Evolutionary conservation across 2,888 invertebrate genomes (phyloP).

Genomic region (Diplazon laetatorius): DNA sequence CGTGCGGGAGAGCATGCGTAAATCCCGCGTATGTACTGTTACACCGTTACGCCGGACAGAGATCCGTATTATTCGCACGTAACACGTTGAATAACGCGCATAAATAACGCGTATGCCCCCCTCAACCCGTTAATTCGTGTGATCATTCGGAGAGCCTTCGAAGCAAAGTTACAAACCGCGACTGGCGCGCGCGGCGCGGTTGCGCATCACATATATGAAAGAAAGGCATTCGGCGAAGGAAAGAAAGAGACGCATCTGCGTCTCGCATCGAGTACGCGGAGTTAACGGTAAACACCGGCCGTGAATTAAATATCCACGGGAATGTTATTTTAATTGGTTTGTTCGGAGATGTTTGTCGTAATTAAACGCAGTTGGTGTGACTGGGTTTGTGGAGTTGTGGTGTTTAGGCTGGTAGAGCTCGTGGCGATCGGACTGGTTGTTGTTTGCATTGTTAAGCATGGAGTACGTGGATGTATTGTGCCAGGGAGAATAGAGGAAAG

Average conservation of each 20-base stretch:
- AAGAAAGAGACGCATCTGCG: constrained; percentile 9
- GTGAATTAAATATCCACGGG: constrained; percentile 8
- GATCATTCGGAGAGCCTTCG: no score
- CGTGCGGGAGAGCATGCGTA: no score
- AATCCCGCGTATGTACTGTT: no score
- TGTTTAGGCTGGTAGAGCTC: no score
- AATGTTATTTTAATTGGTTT: constrained; percentile 2
- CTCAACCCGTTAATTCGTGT: no score
- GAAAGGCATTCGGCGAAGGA: not conserved
- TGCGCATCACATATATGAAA: not conserved
- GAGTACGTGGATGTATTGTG: no score
- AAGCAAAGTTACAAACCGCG: constrained; percentile 14
- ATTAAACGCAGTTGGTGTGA: no score
- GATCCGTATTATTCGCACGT: constrained; percentile 11
- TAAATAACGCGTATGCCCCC: constrained; percentile 16
- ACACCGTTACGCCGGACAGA: not conserved
- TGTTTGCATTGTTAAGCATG: no score
- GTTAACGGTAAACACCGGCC: constrained; percentile 3
- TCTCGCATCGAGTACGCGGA: constrained; percentile 14
- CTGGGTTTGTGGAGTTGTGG: no score
- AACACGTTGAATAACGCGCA: constrained; percentile 47
- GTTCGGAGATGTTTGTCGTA: not conserved
- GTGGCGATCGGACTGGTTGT: no score
- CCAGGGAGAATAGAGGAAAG: no score
- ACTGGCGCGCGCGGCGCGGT: no score